Conservation (phyloP, 2,797 vertebrate genomes). For the Chrysocyon brachyurus region DNA sequence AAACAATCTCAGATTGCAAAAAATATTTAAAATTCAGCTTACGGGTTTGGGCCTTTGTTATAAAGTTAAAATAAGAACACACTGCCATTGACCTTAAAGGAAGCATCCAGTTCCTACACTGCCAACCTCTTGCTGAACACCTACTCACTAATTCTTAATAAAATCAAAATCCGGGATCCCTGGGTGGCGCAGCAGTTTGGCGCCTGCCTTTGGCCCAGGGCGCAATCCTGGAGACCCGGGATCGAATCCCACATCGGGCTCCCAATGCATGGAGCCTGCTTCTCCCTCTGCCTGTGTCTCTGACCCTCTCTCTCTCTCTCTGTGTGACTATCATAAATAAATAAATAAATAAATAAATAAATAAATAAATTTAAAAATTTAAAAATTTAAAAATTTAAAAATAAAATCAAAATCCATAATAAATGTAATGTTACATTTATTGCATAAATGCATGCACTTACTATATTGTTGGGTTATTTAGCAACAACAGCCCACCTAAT, state of each 20-base stretch:
- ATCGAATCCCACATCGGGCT: too few species aligned
- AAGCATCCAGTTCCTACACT: not conserved
- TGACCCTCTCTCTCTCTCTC: too few species aligned
- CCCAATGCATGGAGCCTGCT: too few species aligned
- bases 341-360: too few species aligned
- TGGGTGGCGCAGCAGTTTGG: too few species aligned
- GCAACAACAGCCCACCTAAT: not conserved
- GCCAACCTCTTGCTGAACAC: not conserved
- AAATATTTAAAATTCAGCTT: slow-evolving; percentile 36
- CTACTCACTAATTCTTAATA: not conserved
- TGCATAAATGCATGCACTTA: not conserved
- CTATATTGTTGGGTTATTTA: not conserved
- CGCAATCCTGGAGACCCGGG: too few species aligned
- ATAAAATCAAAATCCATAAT: not conserved
- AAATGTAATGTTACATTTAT: not conserved
- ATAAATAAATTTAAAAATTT: too few species aligned
- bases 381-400: too few species aligned
- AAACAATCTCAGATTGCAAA: slow-evolving; percentile 16
- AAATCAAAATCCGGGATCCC: not conserved
- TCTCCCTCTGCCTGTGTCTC: too few species aligned
- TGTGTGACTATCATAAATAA: too few species aligned
- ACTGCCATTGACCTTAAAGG: not conserved
- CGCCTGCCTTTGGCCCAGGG: too few species aligned
- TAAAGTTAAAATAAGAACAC: not conserved
- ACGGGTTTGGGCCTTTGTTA: not conserved